Evolutionary conservation across 37 sponge, comb jelly and placozoan species (phyloP).

Genomic region (Diacarnus erythraeanus): DNA sequence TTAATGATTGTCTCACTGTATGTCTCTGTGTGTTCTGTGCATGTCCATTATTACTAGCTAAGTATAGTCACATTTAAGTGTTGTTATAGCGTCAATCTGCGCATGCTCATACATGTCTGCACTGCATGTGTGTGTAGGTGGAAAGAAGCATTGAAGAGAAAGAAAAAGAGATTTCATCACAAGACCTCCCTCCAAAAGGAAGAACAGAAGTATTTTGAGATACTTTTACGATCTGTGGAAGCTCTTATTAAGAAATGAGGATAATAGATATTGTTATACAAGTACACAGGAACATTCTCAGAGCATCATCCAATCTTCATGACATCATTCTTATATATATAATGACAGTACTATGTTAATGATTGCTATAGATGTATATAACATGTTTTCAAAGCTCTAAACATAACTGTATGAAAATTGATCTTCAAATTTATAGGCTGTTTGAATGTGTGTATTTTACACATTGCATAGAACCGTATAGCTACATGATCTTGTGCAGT

Average conservation of each 20-base stretch:
- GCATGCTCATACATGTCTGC: not conserved
- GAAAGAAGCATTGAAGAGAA: constrained; percentile 48
- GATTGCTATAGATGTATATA: not conserved
- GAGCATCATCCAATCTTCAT: not conserved
- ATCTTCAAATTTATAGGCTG: too few species aligned
- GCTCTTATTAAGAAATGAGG: constrained; percentile 2
- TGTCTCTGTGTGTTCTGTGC: too few species aligned
- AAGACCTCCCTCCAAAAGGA: constrained; percentile 43
- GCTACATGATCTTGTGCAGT: too few species aligned
- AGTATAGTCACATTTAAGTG: too few species aligned
- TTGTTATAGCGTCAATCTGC: not conserved
- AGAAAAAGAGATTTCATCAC: constrained; percentile 48
- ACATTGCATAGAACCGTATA: too few species aligned
- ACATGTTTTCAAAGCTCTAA: too few species aligned
- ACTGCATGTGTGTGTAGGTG: constrained; percentile 28
- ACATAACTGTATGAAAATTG: too few species aligned
- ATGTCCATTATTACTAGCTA: too few species aligned
- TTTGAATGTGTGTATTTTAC: too few species aligned
- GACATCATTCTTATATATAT: not conserved
- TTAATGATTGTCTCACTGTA: too few species aligned
- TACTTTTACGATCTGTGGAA: constrained; percentile 48
- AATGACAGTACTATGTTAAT: not conserved
- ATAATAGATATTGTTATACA: not conserved
- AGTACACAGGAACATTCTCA: not conserved
- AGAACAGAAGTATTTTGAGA: constrained; percentile 53